phyloP scores from a whole-genome alignment of 2,888 invertebrate genomes.

The Neoitamus cyanurus region DNA sequence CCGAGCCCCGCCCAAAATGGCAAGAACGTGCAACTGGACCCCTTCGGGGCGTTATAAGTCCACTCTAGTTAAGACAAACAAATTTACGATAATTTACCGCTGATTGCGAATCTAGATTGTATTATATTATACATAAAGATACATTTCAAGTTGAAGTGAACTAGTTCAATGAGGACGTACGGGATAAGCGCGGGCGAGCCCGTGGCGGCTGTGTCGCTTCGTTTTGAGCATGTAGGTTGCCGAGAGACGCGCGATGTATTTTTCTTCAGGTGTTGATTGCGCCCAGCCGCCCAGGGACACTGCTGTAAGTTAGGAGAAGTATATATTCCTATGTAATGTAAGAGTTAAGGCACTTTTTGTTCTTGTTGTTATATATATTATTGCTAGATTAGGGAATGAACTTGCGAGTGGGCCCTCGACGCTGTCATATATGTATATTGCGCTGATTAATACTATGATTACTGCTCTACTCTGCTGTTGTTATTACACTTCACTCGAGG shows the following conservation, averaged over 20 bases:
- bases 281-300: background rate
- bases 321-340: constrained; percentile 38
- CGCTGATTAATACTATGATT: constrained; percentile 35
- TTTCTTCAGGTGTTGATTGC: constrained; percentile 22
- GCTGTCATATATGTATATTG: constrained; percentile 38
- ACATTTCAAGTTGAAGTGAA: constrained; percentile 10
- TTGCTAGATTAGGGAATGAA: constrained; percentile 11
- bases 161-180: background rate
- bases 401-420: background rate
- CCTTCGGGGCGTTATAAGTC: constrained; percentile 68
- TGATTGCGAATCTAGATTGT: constrained; percentile 35
- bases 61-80: constrained; percentile 14
- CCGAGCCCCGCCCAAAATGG: constrained; percentile 60
- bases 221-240: background rate
- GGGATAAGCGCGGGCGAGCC: background rate
- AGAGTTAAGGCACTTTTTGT: constrained; percentile 32
- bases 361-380: constrained; percentile 40
- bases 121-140: constrained; percentile 42
- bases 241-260: background rate
- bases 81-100: constrained; percentile 14
- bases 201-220: background rate
- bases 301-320: constrained; percentile 15
- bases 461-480: background rate
- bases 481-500: constrained; percentile 8
- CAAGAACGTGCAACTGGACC: constrained; percentile 69